Conservation (phyloP, 2,888 invertebrate genomes). For the Unio delphinus region DNA sequence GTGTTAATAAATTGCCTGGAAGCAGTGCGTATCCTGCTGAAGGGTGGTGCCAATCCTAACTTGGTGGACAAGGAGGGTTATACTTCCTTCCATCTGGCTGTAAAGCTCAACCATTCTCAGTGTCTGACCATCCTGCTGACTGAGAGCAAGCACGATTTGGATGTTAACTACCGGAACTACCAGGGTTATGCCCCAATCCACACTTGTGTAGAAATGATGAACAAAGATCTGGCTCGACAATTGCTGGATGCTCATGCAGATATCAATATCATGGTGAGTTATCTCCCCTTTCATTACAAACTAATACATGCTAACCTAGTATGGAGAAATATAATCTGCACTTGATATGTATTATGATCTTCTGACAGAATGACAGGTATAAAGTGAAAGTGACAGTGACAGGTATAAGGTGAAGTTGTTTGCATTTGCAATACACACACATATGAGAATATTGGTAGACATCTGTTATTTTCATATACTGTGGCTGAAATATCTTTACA, state of each 20-base stretch:
- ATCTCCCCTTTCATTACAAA: neutral
- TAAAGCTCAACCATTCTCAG: slow-evolving; percentile 36
- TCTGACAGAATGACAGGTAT: too few species aligned
- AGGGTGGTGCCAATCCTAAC: slow-evolving; percentile 50
- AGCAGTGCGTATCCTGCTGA: slow-evolving; percentile 39
- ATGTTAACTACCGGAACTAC: slow-evolving; percentile 47
- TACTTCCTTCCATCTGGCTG: slow-evolving; percentile 50
- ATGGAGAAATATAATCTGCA: too few species aligned
- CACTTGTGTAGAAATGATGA: slow-evolving; percentile 46
- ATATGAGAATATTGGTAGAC: too few species aligned
- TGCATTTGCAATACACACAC: too few species aligned
- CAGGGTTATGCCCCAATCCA: slow-evolving; percentile 60
- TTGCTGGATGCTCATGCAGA: slow-evolving; percentile 45
- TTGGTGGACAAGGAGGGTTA: slow-evolving; percentile 49
- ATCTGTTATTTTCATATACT: too few species aligned
- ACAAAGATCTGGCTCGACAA: slow-evolving; percentile 28
- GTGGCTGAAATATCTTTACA: too few species aligned
- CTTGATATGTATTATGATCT: too few species aligned
- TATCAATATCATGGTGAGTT: slow-evolving; percentile 47
- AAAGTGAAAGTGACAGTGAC: neutral
- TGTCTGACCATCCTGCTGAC: slow-evolving; percentile 43
- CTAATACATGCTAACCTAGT: too few species aligned
- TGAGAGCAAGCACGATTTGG: slow-evolving; percentile 24
- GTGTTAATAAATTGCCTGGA: slow-evolving; percentile 48
- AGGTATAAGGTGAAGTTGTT: too few species aligned